Conservation (phyloP, 2,113 vertebrate genomes). For the Ranitomeya imitator region DNA sequence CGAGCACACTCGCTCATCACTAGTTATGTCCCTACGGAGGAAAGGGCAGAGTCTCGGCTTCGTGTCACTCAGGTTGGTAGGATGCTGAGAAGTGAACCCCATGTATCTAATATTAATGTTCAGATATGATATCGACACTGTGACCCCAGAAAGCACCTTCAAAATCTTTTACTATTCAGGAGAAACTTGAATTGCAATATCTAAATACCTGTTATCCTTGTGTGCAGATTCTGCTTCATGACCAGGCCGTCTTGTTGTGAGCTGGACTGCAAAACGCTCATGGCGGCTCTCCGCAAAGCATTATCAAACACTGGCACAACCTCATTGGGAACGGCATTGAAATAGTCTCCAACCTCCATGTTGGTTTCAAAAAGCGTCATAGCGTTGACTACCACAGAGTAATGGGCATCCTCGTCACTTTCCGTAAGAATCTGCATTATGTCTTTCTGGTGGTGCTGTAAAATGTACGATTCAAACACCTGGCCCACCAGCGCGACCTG, state of each 20-base stretch:
- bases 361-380: conserved; percentile 93
- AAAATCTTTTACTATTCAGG: too few relatives aligned
- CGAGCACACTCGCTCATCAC: too few relatives aligned
- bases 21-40: too few relatives aligned
- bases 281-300: conserved; percentile 76
- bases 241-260: conserved; percentile 53
- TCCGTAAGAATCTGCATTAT: conserved; percentile 76
- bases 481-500: conserved; percentile 80
- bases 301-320: conserved; percentile 85
- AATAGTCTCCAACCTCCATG: conserved; percentile 94
- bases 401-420: conserved; percentile 74
- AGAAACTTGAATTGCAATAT: not conserved
- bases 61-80: too few relatives aligned
- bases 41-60: too few relatives aligned
- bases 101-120: too few relatives aligned
- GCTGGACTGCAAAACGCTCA: conserved; percentile 62
- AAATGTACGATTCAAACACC: conserved; percentile 85
- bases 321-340: conserved; percentile 82
- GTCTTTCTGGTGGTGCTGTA: conserved; percentile 82
- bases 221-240: conserved; percentile 80
- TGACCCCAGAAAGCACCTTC: too few relatives aligned
- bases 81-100: too few relatives aligned
- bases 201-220: conserved; percentile 84
- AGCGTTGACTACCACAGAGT: conserved; percentile 85
- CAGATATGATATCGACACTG: too few relatives aligned